Evolutionary conservation across 2,888 invertebrate genomes (phyloP).

Genomic region (Lutraria lutraria): DNA sequence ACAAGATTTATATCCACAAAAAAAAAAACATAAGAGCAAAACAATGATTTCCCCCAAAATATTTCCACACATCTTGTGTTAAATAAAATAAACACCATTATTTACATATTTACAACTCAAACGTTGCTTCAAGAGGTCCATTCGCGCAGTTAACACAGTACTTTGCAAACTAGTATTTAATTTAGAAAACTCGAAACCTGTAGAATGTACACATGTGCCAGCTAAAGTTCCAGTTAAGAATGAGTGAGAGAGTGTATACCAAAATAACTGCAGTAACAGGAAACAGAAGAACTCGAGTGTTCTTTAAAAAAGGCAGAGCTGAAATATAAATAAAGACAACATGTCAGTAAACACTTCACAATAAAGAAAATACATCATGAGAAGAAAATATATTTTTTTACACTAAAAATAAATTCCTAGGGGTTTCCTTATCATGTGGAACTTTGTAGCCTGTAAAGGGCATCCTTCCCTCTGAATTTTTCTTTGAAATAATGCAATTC

Average conservation of each 20-base stretch:
- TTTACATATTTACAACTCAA: conserved; percentile 21
- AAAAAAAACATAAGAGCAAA: neutral
- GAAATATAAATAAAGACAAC: conserved; percentile 83
- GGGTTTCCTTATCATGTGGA: too few relatives aligned
- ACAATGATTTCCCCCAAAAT: neutral
- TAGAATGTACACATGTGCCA: conserved; percentile 94
- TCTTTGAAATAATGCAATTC: too few relatives aligned
- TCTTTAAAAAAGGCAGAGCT: conserved; percentile 95
- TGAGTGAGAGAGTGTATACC: conserved; percentile 92
- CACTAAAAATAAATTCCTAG: too few relatives aligned
- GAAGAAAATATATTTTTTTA: too few relatives aligned
- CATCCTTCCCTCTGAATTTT: too few relatives aligned
- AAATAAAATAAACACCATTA: neutral
- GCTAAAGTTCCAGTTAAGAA: conserved; percentile 94
- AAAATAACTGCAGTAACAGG: conserved; percentile 93
- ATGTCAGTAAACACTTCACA: neutral
- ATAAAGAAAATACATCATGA: too few relatives aligned
- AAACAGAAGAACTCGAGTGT: conserved; percentile 94
- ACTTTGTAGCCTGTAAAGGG: too few relatives aligned
- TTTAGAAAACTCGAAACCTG: conserved; percentile 90
- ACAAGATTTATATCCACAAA: neutral
- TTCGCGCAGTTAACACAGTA: neutral
- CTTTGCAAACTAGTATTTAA: neutral
- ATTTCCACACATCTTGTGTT: neutral
- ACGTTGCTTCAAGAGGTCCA: neutral